Percentiles rank a stretch among this genome's conserved stretches.
Evolutionary conservation across 2,113 vertebrate genomes (phyloP).

Genomic region (Vidua macroura): DNA sequence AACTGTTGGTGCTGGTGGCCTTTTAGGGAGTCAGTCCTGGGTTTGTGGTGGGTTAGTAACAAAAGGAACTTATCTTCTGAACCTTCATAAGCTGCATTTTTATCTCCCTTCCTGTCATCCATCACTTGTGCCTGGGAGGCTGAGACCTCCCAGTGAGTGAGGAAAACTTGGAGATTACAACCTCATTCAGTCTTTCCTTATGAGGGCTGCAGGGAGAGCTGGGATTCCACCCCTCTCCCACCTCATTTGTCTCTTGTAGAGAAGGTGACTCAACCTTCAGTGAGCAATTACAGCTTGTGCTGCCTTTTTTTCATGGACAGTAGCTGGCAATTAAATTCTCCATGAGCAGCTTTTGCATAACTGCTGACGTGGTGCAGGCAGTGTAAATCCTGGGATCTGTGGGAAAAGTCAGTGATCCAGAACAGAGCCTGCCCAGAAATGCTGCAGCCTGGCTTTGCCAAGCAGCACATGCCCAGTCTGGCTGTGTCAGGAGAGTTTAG

Average conservation of each 20-base stretch:
- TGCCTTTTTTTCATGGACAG: not conserved
- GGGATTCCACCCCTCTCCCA: not conserved
- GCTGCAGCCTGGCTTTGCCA: not conserved
- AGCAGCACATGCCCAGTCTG: constrained; percentile 1
- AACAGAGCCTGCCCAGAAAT: not conserved
- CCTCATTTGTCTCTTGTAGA: not conserved
- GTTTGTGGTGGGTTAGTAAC: not conserved
- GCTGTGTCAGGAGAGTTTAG: not conserved
- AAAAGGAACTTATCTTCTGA: not conserved
- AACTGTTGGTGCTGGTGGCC: not conserved
- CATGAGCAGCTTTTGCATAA: not conserved
- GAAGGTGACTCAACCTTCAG: not conserved
- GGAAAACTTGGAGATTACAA: not conserved
- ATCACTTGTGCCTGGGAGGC: not conserved
- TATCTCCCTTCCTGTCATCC: not conserved
- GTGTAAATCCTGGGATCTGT: not conserved
- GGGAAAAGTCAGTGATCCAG: not conserved
- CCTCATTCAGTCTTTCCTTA: not conserved
- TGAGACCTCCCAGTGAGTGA: not conserved
- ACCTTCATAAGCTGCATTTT: not conserved
- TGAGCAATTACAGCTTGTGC: not conserved
- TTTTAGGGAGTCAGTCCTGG: not conserved
- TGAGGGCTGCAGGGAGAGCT: not conserved
- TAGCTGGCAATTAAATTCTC: not conserved
- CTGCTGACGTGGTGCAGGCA: not conserved